Conservation (phyloP, 2,888 invertebrate species). For the Conops quadrifasciatus region DNA sequence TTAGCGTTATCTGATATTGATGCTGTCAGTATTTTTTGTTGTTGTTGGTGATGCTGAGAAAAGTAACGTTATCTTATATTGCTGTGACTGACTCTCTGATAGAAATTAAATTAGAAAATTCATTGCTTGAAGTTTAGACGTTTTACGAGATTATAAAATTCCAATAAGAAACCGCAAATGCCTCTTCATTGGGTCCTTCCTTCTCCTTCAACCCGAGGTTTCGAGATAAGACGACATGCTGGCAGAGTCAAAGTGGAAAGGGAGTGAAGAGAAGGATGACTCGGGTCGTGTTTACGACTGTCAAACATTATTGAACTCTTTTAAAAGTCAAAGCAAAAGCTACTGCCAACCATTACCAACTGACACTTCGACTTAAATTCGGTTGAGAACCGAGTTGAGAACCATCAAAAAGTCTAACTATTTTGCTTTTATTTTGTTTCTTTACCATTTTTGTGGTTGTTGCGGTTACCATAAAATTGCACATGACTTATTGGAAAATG, state of each 20-base stretch:
- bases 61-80: background rate
- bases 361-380: background rate
- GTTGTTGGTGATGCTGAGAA: constrained; percentile 19
- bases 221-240: constrained; percentile 20
- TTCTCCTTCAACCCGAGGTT: background rate
- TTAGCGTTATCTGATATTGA: too few species aligned
- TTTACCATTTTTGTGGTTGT: background rate
- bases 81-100: background rate
- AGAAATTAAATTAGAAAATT: constrained; percentile 29
- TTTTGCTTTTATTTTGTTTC: background rate
- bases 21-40: background rate
- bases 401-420: background rate
- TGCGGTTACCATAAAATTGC: background rate
- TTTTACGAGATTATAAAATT: constrained; percentile 41
- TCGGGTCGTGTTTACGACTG: background rate
- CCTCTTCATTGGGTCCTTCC: background rate
- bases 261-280: background rate
- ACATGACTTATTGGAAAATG: background rate
- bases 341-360: background rate
- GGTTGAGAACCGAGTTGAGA: background rate
- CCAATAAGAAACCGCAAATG: constrained; percentile 37
- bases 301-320: background rate
- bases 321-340: background rate
- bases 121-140: constrained; percentile 33
- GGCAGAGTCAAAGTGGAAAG: background rate